These are phyloP conservation scores for Drosophila ustulata DNA, from an alignment of 2,888 invertebrate species.

Conservation along the genomic window DNA sequence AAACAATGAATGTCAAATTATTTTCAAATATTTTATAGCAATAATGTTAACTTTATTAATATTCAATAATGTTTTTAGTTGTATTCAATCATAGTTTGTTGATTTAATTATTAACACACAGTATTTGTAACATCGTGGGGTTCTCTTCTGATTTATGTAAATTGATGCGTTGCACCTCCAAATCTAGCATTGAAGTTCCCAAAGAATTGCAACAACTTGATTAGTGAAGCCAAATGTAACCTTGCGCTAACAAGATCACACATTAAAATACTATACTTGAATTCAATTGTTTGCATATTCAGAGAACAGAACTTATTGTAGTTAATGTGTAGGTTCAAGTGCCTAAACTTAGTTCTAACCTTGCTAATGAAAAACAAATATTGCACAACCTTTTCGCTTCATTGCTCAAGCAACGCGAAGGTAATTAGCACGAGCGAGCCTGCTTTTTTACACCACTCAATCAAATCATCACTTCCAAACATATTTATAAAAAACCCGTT, in stretches of 20 bases:
- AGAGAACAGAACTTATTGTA: constrained; percentile 11
- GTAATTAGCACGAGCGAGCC: constrained; percentile 53
- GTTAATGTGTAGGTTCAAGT: constrained; percentile 17
- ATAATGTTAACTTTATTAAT: no score
- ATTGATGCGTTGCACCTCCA: background rate
- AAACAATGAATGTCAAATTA: no score
- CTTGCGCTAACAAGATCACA: constrained; percentile 27
- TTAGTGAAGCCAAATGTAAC: constrained; percentile 5
- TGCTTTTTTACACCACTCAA: constrained; percentile 25
- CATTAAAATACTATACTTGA: constrained; percentile 27
- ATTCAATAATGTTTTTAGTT: no score
- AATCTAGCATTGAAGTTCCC: background rate
- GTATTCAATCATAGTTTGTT: no score
- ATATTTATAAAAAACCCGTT: constrained; percentile 44
- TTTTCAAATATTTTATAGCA: no score
- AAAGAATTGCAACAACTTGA: background rate
- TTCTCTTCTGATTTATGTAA: background rate
- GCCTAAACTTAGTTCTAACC: constrained; percentile 36
- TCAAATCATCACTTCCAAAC: constrained; percentile 15
- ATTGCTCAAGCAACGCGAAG: constrained; percentile 46
- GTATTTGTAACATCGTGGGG: background rate
- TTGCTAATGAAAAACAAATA: constrained; percentile 53
- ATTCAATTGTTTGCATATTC: constrained; percentile 51
- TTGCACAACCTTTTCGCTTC: constrained; percentile 64
- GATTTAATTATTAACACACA: no score